Percentiles rank a stretch among this genome's conserved stretches.
phyloP scores from a whole-genome alignment of 2,113 vertebrate genomes.

The Muntiacus muntjak region DNA sequence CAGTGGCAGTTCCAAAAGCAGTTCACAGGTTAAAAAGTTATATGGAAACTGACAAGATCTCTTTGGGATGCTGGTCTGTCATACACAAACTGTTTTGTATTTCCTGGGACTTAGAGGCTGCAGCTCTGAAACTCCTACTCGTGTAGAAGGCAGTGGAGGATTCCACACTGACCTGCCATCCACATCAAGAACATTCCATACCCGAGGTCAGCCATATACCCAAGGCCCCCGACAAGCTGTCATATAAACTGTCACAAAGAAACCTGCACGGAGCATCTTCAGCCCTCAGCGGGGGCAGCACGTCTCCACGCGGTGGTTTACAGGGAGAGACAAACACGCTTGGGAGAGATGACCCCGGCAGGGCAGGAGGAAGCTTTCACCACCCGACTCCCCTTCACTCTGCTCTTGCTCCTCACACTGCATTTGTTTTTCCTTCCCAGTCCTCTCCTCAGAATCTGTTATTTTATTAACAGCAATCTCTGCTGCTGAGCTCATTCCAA shows the following conservation, averaged over 20 bases:
- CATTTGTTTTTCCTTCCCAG: not conserved
- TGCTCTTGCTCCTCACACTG: not conserved
- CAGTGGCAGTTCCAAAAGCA: not conserved
- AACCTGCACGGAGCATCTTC: not conserved
- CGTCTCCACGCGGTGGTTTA: accelerated
- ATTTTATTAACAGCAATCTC: not conserved
- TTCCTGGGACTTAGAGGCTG: not conserved
- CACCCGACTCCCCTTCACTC: not conserved
- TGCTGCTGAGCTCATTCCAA: not conserved
- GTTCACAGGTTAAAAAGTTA: not conserved
- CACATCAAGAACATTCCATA: not conserved
- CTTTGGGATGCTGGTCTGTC: not conserved
- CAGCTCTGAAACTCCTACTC: not conserved
- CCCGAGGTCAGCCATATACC: not conserved
- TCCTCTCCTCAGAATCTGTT: not conserved
- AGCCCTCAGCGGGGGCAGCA: not conserved
- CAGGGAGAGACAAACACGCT: not conserved
- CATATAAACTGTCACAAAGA: not conserved
- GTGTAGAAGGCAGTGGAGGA: not conserved
- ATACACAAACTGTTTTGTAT: not conserved
- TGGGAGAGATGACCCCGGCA: accelerated
- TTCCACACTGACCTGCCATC: not conserved
- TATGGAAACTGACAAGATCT: not conserved
- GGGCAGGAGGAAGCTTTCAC: not conserved
- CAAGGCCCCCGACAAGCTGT: not conserved